Evolutionary conservation across 1,140 invertebrate genomes (phyloP).

Genomic region (Drosophila carrolli): DNA sequence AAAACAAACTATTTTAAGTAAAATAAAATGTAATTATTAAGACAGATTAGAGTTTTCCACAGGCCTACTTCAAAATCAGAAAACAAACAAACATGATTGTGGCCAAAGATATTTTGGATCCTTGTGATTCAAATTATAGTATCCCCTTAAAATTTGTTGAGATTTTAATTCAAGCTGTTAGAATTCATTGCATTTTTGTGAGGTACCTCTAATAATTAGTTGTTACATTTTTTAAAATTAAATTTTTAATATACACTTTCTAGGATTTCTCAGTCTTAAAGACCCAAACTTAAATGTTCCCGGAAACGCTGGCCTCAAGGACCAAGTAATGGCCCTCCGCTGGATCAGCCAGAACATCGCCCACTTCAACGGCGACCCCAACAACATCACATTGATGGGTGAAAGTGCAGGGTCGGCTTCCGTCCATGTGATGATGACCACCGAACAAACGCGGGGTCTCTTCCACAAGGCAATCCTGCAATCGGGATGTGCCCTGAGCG

Average conservation of each 20-base stretch:
- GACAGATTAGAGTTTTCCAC: too few species aligned
- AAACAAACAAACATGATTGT: too few species aligned
- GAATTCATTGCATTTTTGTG: too few species aligned
- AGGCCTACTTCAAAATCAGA: too few species aligned
- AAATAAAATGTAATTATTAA: too few species aligned
- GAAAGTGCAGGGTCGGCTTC: conserved; percentile 85
- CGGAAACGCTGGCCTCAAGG: conserved; percentile 83
- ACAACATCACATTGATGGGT: conserved; percentile 85
- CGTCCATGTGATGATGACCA: conserved; percentile 86
- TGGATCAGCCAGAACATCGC: conserved; percentile 89
- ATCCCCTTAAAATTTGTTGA: too few species aligned
- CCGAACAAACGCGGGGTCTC: conserved; percentile 83
- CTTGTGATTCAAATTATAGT: too few species aligned
- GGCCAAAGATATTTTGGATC: too few species aligned
- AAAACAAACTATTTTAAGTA: too few species aligned
- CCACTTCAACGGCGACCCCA: conserved; percentile 85
- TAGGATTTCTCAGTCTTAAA: conserved; percentile 77
- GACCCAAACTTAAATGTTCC: conserved; percentile 78
- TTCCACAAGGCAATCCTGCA: conserved; percentile 85
- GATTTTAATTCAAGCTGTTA: too few species aligned
- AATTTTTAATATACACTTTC: neutral
- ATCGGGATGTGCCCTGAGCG: conserved; percentile 85
- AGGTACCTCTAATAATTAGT: too few species aligned
- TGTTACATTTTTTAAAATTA: too few species aligned
- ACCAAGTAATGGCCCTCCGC: conserved; percentile 85